Conservation (phyloP, 2,797 vertebrate species). For the Phoeniculus purpureus region DNA sequence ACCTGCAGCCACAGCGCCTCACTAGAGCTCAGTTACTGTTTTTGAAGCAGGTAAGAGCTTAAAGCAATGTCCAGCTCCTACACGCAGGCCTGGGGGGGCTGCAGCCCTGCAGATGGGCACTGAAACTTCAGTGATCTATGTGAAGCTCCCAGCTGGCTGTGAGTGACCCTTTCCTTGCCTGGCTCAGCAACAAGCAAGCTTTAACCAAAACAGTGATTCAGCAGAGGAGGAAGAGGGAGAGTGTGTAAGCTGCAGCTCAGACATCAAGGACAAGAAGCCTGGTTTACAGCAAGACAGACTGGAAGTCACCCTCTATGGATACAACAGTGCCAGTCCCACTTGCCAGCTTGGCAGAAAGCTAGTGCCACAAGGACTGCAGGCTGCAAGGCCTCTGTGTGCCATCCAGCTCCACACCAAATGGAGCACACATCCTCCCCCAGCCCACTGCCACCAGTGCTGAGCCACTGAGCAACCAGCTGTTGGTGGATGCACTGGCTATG, state of each 20-base stretch:
- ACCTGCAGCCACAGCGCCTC: not conserved
- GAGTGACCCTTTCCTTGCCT: not conserved
- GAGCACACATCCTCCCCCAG: not conserved
- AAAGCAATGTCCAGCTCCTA: not conserved
- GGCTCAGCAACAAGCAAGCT: not conserved
- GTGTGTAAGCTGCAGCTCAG: not conserved
- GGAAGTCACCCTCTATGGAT: not conserved
- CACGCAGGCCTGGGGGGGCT: not conserved
- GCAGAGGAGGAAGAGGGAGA: not conserved
- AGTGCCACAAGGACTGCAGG: not conserved
- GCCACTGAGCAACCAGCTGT: not conserved
- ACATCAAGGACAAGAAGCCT: not conserved
- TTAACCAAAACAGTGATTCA: not conserved
- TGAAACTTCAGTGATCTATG: not conserved
- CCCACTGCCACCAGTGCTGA: not conserved
- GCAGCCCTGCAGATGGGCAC: not conserved
- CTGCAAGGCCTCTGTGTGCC: not conserved
- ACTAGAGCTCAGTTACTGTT: not conserved
- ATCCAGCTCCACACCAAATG: not conserved
- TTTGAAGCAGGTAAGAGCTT: not conserved
- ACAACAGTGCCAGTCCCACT: not conserved
- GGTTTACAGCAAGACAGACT: not conserved
- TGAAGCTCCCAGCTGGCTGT: not conserved
- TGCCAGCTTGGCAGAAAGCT: not conserved
- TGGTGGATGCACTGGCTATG: not conserved